Evolutionary conservation across 2,888 invertebrate species (phyloP), one percentile per base, ranked within the genome.

Genomic region (Amphipoea lucens): DNA sequence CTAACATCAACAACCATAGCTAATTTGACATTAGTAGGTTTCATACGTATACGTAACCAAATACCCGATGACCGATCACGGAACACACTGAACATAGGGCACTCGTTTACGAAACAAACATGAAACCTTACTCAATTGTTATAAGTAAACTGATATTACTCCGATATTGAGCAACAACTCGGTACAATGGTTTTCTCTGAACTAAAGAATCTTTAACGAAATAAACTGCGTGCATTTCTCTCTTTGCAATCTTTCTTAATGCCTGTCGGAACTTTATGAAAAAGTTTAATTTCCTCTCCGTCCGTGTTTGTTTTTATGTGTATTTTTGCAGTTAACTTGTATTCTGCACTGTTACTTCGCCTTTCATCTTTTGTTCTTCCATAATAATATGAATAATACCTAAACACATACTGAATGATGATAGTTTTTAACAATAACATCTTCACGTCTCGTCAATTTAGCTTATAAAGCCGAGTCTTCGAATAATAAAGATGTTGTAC

Each of bases 31-130:
- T 86, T 83, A 87, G 78, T 82, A 83, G 70, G 74, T 77, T 82
- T 70, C 20, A 40, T 36, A 60, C 1, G n/a, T 17, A 76, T 87
- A 89, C 81, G 85, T 85, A 89, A 89, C 80, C 63, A 57, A 77
- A 79, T 67, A 72, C 57, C 70, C 73, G 74, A 76, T 89, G 89
- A 89, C 89, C 89, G 87, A 89, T 89, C 87, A 89, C 89, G 89
- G 86, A 81, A 88, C 79, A 78, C 54, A 76, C n/a, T 70, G 60
- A 60, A 69, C 83, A 80, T 75, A 79, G 87, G 87, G 83, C 81
- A 77, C 73, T 70, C 57, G 65, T 80, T 89, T 87, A 87, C 84
- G 86, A 89, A 88, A 89, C 77, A 51, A 72, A 71, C 60, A 71
- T 60, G 60, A 60, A 54, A 69, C n/a, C 82, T 87, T 87, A 82